Evolutionary conservation across 2,888 invertebrate species (phyloP), one percentile per base, ranked within the genome.

Genomic region (Stenolophus ochropezus): DNA sequence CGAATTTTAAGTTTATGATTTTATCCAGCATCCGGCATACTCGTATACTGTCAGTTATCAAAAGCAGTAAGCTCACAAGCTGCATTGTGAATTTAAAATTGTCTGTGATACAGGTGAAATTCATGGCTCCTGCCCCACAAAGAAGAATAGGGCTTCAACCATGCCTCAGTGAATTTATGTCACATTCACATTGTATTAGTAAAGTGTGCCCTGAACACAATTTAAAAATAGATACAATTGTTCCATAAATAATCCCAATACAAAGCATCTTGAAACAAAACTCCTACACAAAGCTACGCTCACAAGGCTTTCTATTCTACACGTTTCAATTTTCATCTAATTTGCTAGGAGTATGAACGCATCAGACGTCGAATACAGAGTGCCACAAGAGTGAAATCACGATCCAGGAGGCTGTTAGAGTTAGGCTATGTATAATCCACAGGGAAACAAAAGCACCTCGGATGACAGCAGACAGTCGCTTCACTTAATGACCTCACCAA

Each of bases 301-400:
- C 33, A 42, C 33, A 42, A 42, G 1, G 33, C 4, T 42, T 42
- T 25, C 61, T 14, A 23, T 61, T 25, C 14, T 61, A 0, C 61
- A 27, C 0, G 61, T 61, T 61, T 25, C 61, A 61, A 61, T 61
- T 61, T 61, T 27, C 61, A 61, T 61, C 61, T 61, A 21, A 61
- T 61, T 61, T 61, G 61, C 11, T 61, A 23, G 23, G n/a, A 58
- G 58, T 23, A 58, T 11, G 23, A 25, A 61, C 61, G 61, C 23
- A 61, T 61, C 61, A 61, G 25, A 61, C 25, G 61, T 23, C 61
- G 14, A 61, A 61, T 21, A 61, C 61, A 61, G 23, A 11, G 6
- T 20, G 21, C 56, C 21, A 25, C n/a, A 61, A 25, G 1, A 51
- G 14, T 16, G 16, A 51, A 49, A 49, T 33, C 53, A 11, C 18